These are phyloP conservation scores for Sphinx pinastri DNA, from an alignment of 2,888 invertebrate species.

Conservation along the genomic window DNA sequence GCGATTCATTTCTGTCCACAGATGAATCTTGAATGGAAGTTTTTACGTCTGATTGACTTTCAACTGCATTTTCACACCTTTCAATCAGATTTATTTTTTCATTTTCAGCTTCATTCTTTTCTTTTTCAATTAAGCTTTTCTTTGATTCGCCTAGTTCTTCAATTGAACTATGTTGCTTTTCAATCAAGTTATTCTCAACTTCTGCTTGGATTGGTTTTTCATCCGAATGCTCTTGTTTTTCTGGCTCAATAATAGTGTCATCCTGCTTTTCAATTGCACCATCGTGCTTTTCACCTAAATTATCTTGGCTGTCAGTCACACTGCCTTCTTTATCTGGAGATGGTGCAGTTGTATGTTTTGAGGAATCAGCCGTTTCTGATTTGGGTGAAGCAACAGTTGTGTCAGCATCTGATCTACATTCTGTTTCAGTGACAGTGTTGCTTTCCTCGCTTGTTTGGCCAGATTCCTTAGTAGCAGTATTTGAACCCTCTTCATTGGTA, in stretches of 20 bases:
- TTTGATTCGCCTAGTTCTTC: neutral
- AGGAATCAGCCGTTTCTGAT: slow-evolving; percentile 39
- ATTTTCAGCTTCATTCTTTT: neutral
- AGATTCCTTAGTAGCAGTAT: slow-evolving; percentile 38
- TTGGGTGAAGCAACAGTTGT: slow-evolving; percentile 66
- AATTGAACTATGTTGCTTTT: neutral
- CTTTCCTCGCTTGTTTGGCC: slow-evolving; percentile 39
- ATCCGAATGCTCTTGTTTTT: slow-evolving; percentile 14
- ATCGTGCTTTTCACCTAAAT: slow-evolving; percentile 29
- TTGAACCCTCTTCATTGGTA: slow-evolving; percentile 60
- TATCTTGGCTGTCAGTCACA: slow-evolving; percentile 22
- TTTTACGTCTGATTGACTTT: neutral
- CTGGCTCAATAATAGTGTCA: slow-evolving; percentile 18
- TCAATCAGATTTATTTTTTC: slow-evolving; percentile 26
- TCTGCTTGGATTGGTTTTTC: neutral
- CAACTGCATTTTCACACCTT: neutral
- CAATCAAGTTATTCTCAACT: neutral
- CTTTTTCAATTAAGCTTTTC: neutral
- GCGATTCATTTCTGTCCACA: slow-evolving; percentile 52
- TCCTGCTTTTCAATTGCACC: slow-evolving; percentile 27
- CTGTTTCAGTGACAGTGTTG: slow-evolving; percentile 36
- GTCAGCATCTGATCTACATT: slow-evolving; percentile 54
- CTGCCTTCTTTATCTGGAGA: slow-evolving; percentile 39
- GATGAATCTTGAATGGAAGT: neutral
- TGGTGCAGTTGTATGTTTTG: slow-evolving; percentile 46